Base-by-base conservation (phyloP, 2,113 vertebrate species). In the Phylloscopus whistleri region DNA sequence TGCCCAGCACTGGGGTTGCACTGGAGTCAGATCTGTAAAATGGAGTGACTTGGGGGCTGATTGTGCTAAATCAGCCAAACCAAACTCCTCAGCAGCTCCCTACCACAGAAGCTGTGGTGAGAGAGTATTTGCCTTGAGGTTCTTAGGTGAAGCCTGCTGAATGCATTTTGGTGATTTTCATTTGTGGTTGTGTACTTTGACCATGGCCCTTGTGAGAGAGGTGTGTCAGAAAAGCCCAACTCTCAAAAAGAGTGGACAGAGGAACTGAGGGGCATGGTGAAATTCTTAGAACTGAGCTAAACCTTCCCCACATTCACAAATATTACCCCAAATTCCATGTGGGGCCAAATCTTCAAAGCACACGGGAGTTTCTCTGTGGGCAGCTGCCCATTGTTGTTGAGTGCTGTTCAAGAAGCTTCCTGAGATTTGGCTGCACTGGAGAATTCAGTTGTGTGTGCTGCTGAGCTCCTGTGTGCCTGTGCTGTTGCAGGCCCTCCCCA, bases 401-500 rank as follows among this genome's bases (percentile, higher is more conserved):
- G 62, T 37, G 24, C 55, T 64, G 35, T 17, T 63, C 3, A 8
- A 1, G 35, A 39, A 62, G 24, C 53, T 66, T 33, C 74, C 27
- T 46, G 37, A 66, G 19, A 1, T 35, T 2, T 51, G 43, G 4
- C 16, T n/a, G 28, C 64, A 46, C 51, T 4, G 5, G n/a, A 43
- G 39, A 58, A 15, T 51, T 6, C 39, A 10, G 18, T 0, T 27
- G 9, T 30, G 24, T 44, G 31, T 41, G 2, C 19, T 84, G 31
- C 11, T 43, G 66, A 81, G 49, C 63, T 75, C 8, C 35, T 37
- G 16, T 77, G 44, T 84, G 60, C 4, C 76, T 90, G 21, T 39
- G 1, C 49, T 74, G 14, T 67, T 92, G 69, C 53, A 98, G 98
- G 92, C 93, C 56, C 94, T 97, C 27, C 97, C 97, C 44, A 97